Conservation (phyloP, 2,888 invertebrate species). For the Venustoraphidia nigricollis region DNA sequence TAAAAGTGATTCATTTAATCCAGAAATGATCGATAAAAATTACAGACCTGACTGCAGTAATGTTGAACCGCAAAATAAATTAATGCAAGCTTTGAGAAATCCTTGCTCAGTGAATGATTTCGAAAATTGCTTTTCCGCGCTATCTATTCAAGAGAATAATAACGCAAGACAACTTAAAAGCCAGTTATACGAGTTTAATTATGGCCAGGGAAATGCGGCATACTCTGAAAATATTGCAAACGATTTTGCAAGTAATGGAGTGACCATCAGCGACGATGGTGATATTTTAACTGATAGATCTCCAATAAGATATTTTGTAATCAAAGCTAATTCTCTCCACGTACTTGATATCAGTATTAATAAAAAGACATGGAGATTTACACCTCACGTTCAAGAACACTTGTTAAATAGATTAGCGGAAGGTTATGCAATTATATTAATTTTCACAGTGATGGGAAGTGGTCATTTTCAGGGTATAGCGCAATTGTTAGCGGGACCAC, state of each 20-base stretch:
- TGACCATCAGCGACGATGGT: not conserved
- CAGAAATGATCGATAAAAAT: slow-evolving; percentile 26
- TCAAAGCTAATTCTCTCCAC: slow-evolving; percentile 39
- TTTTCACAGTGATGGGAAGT: slow-evolving; percentile 36
- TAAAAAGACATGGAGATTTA: slow-evolving; percentile 39
- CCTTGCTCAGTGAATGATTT: too few species aligned
- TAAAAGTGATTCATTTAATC: too few species aligned
- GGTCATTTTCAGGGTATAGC: slow-evolving; percentile 16
- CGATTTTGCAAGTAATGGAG: slow-evolving; percentile 4
- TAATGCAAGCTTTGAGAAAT: too few species aligned
- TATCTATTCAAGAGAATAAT: too few species aligned
- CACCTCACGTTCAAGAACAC: slow-evolving; percentile 43
- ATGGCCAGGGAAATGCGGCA: too few species aligned
- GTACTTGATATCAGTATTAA: slow-evolving; percentile 38
- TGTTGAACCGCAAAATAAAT: slow-evolving; percentile 11
- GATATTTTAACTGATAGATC: not conserved
- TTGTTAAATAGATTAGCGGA: slow-evolving; percentile 32
- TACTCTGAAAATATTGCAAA: not conserved
- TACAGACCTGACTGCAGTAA: slow-evolving; percentile 26
- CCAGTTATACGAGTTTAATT: too few species aligned
- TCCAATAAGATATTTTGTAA: slow-evolving; percentile 36
- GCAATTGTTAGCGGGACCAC: slow-evolving; percentile 8
- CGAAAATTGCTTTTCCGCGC: too few species aligned
- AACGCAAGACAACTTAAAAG: too few species aligned
- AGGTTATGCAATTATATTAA: slow-evolving; percentile 26